Conservation (phyloP, 1,140 invertebrate species). For the Cryptotermes secundus region DNA sequence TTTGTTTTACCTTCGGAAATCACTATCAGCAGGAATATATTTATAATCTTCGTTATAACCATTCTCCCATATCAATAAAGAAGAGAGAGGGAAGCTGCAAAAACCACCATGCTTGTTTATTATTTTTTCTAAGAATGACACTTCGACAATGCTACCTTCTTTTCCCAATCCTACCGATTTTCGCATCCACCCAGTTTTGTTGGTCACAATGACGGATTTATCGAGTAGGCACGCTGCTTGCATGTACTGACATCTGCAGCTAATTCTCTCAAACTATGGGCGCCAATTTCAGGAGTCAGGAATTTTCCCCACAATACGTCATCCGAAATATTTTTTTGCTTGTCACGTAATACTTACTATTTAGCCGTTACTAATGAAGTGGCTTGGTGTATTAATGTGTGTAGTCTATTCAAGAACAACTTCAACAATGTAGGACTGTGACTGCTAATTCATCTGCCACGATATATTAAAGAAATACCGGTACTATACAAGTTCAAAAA, state of each 20-base stretch:
- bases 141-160: background rate
- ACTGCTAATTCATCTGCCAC: too few relatives aligned
- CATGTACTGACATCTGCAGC: background rate
- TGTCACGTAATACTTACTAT: too few relatives aligned
- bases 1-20: slow-evolving; percentile 20
- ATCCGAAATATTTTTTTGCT: too few relatives aligned
- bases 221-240: background rate
- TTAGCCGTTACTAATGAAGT: too few relatives aligned
- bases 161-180: background rate
- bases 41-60: slow-evolving; percentile 29
- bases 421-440: too few relatives aligned
- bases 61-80: slow-evolving; percentile 29
- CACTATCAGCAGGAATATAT: slow-evolving; percentile 27
- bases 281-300: background rate
- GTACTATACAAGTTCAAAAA: too few relatives aligned
- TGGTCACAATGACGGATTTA: slow-evolving; percentile 23
- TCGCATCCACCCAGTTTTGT: slow-evolving; percentile 26
- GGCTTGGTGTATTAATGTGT: too few relatives aligned
- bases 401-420: too few relatives aligned
- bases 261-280: background rate
- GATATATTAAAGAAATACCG: too few relatives aligned
- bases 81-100: background rate
- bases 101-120: background rate
- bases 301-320: background rate
- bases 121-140: slow-evolving; percentile 26